phyloP scores from a whole-genome alignment of 2,113 vertebrate species.

The Siniperca knerii region DNA sequence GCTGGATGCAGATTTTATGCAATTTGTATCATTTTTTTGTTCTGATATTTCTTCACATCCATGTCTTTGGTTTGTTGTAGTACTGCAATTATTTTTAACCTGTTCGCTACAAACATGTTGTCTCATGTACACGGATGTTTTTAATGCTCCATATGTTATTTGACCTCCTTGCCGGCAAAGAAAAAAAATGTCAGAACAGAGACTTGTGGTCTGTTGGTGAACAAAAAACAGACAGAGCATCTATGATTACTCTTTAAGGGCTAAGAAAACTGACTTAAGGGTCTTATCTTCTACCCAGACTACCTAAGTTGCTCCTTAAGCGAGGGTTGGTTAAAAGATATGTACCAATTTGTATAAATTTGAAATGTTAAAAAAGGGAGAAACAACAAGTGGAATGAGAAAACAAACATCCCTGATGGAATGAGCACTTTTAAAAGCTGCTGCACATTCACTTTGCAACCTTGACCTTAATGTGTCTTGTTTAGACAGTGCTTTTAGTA shows the following conservation, averaged over 20 bases:
- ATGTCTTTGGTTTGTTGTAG: background rate
- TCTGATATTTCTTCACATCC: background rate
- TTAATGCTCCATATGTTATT: constrained; percentile 12
- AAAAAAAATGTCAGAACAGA: background rate
- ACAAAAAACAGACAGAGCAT: background rate
- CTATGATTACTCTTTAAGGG: background rate
- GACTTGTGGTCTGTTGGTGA: background rate
- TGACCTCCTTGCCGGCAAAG: background rate
- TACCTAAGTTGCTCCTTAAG: too few relatives aligned
- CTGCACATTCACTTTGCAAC: constrained; percentile 29
- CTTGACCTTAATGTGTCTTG: constrained; percentile 54
- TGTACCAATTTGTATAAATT: background rate
- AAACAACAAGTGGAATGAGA: constrained; percentile 9
- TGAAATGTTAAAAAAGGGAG: background rate
- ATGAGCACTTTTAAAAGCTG: constrained; percentile 26
- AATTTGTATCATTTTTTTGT: background rate
- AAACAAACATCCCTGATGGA: constrained; percentile 12
- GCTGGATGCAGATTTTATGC: background rate
- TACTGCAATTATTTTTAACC: constrained; percentile 23
- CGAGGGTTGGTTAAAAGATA: background rate
- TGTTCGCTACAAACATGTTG: constrained; percentile 13
- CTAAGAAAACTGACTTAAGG: background rate
- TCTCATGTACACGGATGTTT: background rate
- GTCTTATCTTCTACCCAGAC: background rate
- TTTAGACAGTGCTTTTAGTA: constrained; percentile 81